Conservation (phyloP, 2,113 vertebrate species). For the Pungitius pungitius region DNA sequence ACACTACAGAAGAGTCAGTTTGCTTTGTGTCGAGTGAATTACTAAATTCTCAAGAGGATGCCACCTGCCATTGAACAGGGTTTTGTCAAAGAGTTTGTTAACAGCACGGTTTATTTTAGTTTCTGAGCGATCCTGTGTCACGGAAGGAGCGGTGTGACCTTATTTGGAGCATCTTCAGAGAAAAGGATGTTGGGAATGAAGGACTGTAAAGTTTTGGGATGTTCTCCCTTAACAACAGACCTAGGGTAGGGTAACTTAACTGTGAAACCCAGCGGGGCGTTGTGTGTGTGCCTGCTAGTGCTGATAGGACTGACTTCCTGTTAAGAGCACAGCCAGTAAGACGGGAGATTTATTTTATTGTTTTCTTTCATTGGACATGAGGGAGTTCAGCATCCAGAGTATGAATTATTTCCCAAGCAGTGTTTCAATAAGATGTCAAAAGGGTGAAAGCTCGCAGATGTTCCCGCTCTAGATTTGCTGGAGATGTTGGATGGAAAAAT, state of each 20-base stretch:
- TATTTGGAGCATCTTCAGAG: background rate
- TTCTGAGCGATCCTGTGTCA: background rate
- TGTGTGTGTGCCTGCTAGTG: slow-evolving; percentile 38
- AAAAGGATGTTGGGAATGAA: background rate
- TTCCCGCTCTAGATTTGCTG: slow-evolving; percentile 47
- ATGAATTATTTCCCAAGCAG: slow-evolving; percentile 67
- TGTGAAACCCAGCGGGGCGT: slow-evolving; percentile 22
- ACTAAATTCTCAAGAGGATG: background rate
- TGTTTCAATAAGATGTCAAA: slow-evolving; percentile 59
- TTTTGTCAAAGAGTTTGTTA: slow-evolving; percentile 1
- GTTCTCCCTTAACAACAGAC: slow-evolving; percentile 16
- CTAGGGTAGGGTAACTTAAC: background rate
- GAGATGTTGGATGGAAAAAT: slow-evolving; percentile 69
- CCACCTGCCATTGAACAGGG: slow-evolving; percentile 1
- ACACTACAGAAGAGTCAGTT: slow-evolving; percentile 8
- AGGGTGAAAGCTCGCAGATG: slow-evolving; percentile 65
- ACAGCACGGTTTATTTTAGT: background rate
- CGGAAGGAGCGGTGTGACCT: background rate
- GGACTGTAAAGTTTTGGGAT: background rate
- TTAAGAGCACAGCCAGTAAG: slow-evolving; percentile 57
- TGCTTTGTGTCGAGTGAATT: slow-evolving; percentile 10
- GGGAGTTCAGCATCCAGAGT: slow-evolving; percentile 63
- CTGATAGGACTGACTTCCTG: slow-evolving; percentile 62
- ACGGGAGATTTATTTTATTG: slow-evolving; percentile 62
- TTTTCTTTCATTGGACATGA: slow-evolving; percentile 67